These are phyloP conservation scores for Clytia hemisphaerica DNA, from an alignment of 30 jellyfish, hydroid and myxozoan genomes.

Conservation along the genomic window DNA sequence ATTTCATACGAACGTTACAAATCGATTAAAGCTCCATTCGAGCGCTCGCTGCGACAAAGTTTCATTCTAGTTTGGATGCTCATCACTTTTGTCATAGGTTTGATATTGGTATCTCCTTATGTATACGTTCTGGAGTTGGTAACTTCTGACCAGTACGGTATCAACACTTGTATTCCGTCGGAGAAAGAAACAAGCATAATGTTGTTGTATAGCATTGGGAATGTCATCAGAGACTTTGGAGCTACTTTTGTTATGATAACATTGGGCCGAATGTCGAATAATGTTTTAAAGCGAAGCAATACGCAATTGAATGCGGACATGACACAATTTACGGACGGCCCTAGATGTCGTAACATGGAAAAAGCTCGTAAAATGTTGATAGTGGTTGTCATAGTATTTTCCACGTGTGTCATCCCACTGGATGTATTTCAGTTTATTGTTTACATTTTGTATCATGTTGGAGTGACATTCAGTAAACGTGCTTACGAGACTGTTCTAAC, in stretches of 20 bases:
- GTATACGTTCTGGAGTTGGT: constrained; percentile 38
- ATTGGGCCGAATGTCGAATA: constrained; percentile 1
- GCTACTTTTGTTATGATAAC: constrained; percentile 34
- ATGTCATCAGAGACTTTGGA: constrained; percentile 34
- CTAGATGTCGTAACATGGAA: not conserved
- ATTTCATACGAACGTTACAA: constrained; percentile 51
- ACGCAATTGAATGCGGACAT: not conserved
- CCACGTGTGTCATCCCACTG: constrained; percentile 63
- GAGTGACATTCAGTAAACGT: not conserved
- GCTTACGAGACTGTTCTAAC: constrained; percentile 34
- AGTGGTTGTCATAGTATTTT: constrained; percentile 39
- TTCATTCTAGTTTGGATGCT: constrained; percentile 16
- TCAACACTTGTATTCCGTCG: constrained; percentile 49
- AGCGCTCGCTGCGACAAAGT: constrained; percentile 16
- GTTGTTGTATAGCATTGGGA: constrained; percentile 27
- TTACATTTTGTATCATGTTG: constrained; percentile 20
- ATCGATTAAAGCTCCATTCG: constrained; percentile 39
- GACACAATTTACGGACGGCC: not conserved
- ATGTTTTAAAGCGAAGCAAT: not conserved
- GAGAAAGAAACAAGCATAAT: not conserved
- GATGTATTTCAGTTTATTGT: constrained; percentile 50
- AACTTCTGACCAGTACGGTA: not conserved
- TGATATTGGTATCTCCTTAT: constrained; percentile 51
- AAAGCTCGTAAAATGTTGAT: constrained; percentile 47
- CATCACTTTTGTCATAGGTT: constrained; percentile 13